These are phyloP conservation scores for Cheilosia grossa DNA, from an alignment of 2,888 invertebrate genomes.

Conservation along the genomic window DNA sequence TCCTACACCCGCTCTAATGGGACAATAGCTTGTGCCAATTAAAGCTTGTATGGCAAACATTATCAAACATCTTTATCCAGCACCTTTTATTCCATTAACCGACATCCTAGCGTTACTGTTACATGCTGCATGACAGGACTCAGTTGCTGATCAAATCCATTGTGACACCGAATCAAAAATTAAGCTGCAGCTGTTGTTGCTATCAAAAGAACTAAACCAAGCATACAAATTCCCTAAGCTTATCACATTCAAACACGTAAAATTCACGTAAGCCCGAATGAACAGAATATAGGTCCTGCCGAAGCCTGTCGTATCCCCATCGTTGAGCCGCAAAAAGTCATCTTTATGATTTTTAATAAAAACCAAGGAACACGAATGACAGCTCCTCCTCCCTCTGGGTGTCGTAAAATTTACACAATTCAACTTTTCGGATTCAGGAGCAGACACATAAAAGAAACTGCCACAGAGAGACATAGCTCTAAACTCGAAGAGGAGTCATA, in stretches of 20 bases:
- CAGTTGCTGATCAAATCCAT: not conserved
- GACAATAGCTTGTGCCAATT: too few relatives aligned
- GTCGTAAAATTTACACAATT: slow-evolving; percentile 57
- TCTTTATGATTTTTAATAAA: slow-evolving; percentile 69
- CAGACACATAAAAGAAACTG: slow-evolving; percentile 2
- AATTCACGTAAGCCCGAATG: slow-evolving; percentile 3
- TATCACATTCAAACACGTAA: not conserved
- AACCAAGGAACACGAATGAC: slow-evolving; percentile 19
- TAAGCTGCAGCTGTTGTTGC: not conserved
- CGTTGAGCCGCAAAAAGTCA: slow-evolving; percentile 30
- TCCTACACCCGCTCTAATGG: too few relatives aligned
- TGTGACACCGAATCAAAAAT: not conserved
- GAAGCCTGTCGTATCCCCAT: not conserved
- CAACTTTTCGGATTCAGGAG: not conserved
- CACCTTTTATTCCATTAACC: too few relatives aligned
- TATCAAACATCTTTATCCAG: too few relatives aligned
- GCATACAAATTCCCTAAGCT: not conserved
- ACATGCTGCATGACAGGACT: too few relatives aligned
- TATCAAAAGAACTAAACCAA: slow-evolving; percentile 1
- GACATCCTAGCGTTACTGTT: too few relatives aligned
- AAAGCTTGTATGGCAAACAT: too few relatives aligned
- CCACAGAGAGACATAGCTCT: slow-evolving; percentile 5
- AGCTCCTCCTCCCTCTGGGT: slow-evolving; percentile 14
- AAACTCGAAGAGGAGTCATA: not conserved
- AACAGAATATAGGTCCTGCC: slow-evolving; percentile 2